A percentile compares a stretch with the other conserved stretches of the same genome.
These are phyloP conservation scores for Camelus dromedarius DNA, from an alignment of 2,113 vertebrate genomes.

Conservation along the genomic window DNA sequence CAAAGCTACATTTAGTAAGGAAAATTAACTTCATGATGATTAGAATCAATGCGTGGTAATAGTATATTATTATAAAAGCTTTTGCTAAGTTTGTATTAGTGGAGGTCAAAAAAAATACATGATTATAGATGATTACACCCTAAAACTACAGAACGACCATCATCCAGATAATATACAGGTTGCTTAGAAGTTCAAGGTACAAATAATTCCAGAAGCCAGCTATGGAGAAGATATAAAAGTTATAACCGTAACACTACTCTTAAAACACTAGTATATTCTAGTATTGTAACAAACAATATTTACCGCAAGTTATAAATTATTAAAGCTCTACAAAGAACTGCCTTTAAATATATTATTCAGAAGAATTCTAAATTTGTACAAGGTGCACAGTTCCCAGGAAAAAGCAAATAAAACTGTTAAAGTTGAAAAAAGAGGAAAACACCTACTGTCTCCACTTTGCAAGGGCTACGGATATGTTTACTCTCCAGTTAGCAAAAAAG, in stretches of 20 bases:
- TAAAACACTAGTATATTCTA: not conserved
- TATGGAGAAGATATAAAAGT: not conserved
- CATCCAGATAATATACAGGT: not conserved
- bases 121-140: not conserved
- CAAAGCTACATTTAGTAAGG: not conserved
- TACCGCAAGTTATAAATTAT: not conserved
- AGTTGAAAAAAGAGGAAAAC: not conserved
- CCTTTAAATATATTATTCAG: not conserved
- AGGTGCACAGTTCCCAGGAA: not conserved
- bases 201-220: constrained; percentile 6
- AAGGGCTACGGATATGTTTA: not conserved
- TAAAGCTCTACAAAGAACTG: not conserved
- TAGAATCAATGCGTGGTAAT: not conserved
- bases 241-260: not conserved
- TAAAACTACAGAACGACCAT: not conserved
- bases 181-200: not conserved
- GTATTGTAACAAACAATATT: not conserved
- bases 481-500: not conserved
- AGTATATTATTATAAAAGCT: not conserved
- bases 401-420: constrained; percentile 17
- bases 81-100: not conserved
- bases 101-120: not conserved
- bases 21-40: not conserved
- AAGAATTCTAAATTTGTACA: not conserved
- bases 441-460: not conserved